Evolutionary conservation across 2,888 invertebrate genomes (phyloP), one percentile per base, ranked within the genome.

Genomic region (Meloe dianella): DNA sequence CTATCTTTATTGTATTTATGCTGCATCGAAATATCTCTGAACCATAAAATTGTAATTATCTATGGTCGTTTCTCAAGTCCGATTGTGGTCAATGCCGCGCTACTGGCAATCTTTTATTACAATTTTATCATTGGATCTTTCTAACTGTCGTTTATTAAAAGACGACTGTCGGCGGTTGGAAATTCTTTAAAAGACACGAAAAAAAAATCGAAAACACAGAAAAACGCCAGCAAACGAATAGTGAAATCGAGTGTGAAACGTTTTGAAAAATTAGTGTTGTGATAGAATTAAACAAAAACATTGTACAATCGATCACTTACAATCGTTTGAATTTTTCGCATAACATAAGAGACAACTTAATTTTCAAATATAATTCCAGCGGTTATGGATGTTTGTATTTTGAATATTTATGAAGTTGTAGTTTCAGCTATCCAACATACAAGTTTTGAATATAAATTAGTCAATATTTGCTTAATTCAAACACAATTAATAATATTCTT

Each of bases 231-330:
- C 5, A 7, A 56, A n/a, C n/a, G n/a, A n/a, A n/a, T n/a, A 65
- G 64, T 64, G 60, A 60, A 65, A 61, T 65, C 38, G 30, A 65
- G 57, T 61, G 65, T 65, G 61, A 65, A 61, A 61, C 51, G 24
- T 41, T 24, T 57, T 56, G 57, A 35, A 57, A 14, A 30, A 38
- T 22, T 17, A 24, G 22, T 30, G n/a, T n/a, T n/a, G 5, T 8
- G 3, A 17, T 41, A n/a, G n/a, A 41, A 51, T 47, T 22, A 22
- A 61, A 22, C n/a, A 12, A 51, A 22, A 61, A 12, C 20, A 32
- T 32, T 57, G 20, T 30, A n/a, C 17, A 17, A 41, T 41, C 41
- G 7, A 17, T 17, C 17, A 41, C 4, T 41, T 5, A 32, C 7
- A 41, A 41, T 41, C 17, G n/a, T 8, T 41, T 17, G 5, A 41